Conservation (phyloP, 2,888 invertebrate genomes). For the Caenorhabditis zanzibari region DNA sequence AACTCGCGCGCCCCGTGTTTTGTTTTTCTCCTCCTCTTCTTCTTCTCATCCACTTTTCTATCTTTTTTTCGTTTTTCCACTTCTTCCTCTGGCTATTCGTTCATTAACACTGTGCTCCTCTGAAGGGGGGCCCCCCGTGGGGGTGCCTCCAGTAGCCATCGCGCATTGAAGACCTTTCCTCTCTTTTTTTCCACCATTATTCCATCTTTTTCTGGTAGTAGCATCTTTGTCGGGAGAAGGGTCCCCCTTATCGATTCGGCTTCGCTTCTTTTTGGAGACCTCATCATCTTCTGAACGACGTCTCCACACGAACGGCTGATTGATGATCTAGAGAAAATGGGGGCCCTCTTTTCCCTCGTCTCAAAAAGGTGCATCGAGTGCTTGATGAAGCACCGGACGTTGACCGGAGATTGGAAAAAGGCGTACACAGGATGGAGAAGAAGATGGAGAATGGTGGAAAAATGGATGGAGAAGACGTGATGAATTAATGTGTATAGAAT, state of each 20-base stretch:
- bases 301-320: slow-evolving; percentile 9
- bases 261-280: not conserved
- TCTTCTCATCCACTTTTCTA: slow-evolving; percentile 1
- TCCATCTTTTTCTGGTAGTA: slow-evolving; percentile 3
- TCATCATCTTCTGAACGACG: slow-evolving; percentile 29
- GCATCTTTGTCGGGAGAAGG: not conserved
- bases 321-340: slow-evolving; percentile 11
- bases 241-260: slow-evolving; percentile 52
- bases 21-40: slow-evolving; percentile 35
- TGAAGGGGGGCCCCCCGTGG: not conserved
- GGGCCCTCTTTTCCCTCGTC: not conserved
- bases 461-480: slow-evolving; percentile 31
- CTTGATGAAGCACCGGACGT: slow-evolving; percentile 42
- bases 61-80: slow-evolving; percentile 19
- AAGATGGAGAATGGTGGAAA: slow-evolving; percentile 7
- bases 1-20: slow-evolving; percentile 9
- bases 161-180: slow-evolving; percentile 49
- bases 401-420: slow-evolving; percentile 38
- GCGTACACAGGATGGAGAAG: not conserved
- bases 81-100: slow-evolving; percentile 29
- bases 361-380: not conserved
- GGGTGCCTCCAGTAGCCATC: slow-evolving; percentile 20
- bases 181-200: slow-evolving; percentile 34
- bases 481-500: slow-evolving; percentile 34
- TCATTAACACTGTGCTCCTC: slow-evolving; percentile 57